phyloP scores from a whole-genome alignment of 1,140 invertebrate species.

The Euwallacea similis region DNA sequence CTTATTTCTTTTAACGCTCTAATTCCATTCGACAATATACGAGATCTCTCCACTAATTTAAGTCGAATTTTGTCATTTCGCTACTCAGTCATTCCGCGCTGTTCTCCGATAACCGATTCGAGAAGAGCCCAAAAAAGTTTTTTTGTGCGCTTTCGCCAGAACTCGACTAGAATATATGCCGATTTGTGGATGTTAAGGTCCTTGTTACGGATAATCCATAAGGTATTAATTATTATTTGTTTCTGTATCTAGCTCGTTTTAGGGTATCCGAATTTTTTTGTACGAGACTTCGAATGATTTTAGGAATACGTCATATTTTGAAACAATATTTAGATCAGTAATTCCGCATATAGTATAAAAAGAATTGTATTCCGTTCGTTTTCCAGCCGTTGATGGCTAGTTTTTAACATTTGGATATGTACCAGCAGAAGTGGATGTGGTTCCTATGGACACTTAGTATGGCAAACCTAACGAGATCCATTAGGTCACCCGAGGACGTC shows the following conservation, averaged over 20 bases:
- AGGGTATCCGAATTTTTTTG: not conserved
- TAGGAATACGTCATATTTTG: not conserved
- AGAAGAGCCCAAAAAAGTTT: not conserved
- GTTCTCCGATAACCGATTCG: not conserved
- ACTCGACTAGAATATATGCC: too few species aligned
- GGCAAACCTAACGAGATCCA: conserved; percentile 39
- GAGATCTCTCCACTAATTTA: conserved; percentile 28
- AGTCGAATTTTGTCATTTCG: conserved; percentile 28
- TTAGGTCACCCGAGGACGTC: conserved; percentile 46
- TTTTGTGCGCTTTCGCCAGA: not conserved
- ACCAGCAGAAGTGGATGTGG: conserved; percentile 50
- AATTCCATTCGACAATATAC: conserved; percentile 28
- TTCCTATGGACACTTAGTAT: conserved; percentile 50
- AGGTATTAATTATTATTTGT: conserved; percentile 1
- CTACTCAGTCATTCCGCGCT: conserved; percentile 10
- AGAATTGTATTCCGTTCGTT: not conserved
- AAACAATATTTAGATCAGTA: not conserved
- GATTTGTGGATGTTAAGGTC: not conserved
- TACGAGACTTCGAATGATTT: not conserved
- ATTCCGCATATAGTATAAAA: not conserved
- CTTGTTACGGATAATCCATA: not conserved
- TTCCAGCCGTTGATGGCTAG: conserved; percentile 4
- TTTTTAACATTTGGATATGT: conserved; percentile 38
- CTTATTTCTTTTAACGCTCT: conserved; percentile 26
- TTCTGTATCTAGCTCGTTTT: not conserved